Percentiles rank a stretch among this genome's conserved stretches.
phyloP scores from a whole-genome alignment of 2,888 invertebrate species.

The Euclidia mi region DNA sequence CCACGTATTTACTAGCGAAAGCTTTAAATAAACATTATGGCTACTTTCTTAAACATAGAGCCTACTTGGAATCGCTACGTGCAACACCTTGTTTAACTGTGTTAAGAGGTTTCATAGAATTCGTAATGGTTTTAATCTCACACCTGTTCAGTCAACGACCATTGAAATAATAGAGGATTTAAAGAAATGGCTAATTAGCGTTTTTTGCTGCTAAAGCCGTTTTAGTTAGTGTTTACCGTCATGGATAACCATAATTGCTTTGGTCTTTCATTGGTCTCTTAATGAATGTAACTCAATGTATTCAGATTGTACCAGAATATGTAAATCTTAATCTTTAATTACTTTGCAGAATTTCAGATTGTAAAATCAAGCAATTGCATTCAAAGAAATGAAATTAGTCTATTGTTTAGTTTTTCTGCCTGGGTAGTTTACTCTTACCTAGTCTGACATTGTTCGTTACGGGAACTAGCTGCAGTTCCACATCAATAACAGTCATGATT shows the following conservation, averaged over 20 bases:
- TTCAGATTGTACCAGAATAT: too few species aligned
- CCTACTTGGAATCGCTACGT: not conserved
- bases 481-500: conserved; percentile 10
- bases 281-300: too few species aligned
- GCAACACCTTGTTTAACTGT: not conserved
- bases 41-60: conserved; percentile 10
- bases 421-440: not conserved
- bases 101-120: not conserved
- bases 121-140: conserved; percentile 1
- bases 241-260: too few species aligned
- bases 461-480: not conserved
- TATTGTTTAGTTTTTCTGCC: conserved; percentile 1
- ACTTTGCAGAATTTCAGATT: not conserved
- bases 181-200: too few species aligned
- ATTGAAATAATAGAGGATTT: too few species aligned
- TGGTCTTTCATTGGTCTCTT: too few species aligned
- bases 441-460: conserved; percentile 1
- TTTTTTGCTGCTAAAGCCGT: too few species aligned
- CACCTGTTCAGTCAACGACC: too few species aligned
- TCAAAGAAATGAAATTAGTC: not conserved
- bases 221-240: too few species aligned
- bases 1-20: conserved; percentile 21
- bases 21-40: conserved; percentile 23
- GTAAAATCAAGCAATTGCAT: not conserved
- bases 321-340: too few species aligned